phyloP scores from a whole-genome alignment of 2,113 vertebrate species.

The Bucco capensis region DNA sequence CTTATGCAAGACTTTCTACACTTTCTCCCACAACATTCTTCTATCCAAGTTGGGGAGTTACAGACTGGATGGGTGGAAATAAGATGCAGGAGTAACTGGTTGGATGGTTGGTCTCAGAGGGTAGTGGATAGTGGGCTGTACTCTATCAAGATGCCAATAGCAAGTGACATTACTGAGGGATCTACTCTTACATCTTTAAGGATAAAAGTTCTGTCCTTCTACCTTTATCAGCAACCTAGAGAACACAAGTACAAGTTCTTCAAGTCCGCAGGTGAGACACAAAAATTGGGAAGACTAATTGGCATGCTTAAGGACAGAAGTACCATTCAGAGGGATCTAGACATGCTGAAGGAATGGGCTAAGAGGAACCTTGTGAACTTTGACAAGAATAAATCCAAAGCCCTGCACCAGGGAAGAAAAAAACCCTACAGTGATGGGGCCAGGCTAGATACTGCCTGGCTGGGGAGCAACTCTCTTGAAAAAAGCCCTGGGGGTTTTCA shows the following conservation, averaged over 20 bases:
- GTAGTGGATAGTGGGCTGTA: not conserved
- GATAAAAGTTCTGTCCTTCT: not conserved
- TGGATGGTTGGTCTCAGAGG: not conserved
- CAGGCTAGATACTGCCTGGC: not conserved
- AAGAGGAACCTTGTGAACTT: not conserved
- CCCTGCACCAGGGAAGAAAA: not conserved
- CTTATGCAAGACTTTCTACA: not conserved
- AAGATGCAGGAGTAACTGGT: not conserved
- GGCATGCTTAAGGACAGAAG: not conserved
- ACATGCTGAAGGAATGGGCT: not conserved
- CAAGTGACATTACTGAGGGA: not conserved
- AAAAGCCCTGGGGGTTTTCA: not conserved
- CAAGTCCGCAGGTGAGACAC: not conserved
- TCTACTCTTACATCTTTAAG: not conserved
- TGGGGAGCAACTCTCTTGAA: not conserved
- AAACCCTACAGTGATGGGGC: not conserved
- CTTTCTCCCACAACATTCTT: not conserved
- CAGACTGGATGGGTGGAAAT: not conserved
- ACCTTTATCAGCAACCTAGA: not conserved
- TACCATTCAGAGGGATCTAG: not conserved
- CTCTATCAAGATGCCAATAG: not conserved
- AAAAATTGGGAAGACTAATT: not conserved
- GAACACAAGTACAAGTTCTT: accelerated
- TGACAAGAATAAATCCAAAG: not conserved
- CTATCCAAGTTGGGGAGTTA: not conserved